phyloP scores from a whole-genome alignment of 1,140 invertebrate genomes.

The Drosophila oshimai region DNA sequence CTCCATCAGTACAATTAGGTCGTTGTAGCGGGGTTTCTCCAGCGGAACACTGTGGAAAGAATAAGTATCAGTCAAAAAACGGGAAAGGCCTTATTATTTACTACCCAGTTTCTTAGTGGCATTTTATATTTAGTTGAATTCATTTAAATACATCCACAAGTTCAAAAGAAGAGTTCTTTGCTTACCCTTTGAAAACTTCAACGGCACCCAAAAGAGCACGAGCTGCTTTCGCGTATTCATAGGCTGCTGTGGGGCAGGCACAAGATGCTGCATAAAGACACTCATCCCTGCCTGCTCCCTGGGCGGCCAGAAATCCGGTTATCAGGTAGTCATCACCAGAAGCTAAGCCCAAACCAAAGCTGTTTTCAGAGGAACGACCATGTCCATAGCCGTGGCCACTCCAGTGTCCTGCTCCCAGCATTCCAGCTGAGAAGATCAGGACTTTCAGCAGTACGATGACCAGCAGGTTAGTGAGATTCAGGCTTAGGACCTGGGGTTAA shows the following conservation, averaged over 20 bases:
- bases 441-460: conserved; percentile 91
- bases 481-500: conserved; percentile 86
- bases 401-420: conserved; percentile 87
- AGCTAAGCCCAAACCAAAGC: conserved; percentile 84
- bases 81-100: too few species aligned
- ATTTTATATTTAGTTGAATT: too few species aligned
- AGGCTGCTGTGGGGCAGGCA: conserved; percentile 88
- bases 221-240: conserved; percentile 88
- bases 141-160: too few species aligned
- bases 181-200: conserved; percentile 88
- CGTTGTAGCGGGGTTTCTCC: conserved; percentile 67
- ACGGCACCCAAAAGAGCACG: conserved; percentile 88
- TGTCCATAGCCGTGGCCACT: conserved; percentile 84
- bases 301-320: conserved; percentile 87
- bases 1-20: conserved; percentile 70
- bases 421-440: conserved; percentile 90
- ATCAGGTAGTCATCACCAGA: conserved; percentile 88
- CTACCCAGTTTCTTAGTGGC: too few species aligned
- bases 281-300: conserved; percentile 86
- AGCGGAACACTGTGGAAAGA: conserved; percentile 34
- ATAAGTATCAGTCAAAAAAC: too few species aligned
- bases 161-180: too few species aligned
- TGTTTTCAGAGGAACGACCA: conserved; percentile 37
- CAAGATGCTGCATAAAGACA: conserved; percentile 91
- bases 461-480: conserved; percentile 92